Base-by-base conservation (phyloP, 2,797 vertebrate species). In the Stomatorhinus walkeri region DNA sequence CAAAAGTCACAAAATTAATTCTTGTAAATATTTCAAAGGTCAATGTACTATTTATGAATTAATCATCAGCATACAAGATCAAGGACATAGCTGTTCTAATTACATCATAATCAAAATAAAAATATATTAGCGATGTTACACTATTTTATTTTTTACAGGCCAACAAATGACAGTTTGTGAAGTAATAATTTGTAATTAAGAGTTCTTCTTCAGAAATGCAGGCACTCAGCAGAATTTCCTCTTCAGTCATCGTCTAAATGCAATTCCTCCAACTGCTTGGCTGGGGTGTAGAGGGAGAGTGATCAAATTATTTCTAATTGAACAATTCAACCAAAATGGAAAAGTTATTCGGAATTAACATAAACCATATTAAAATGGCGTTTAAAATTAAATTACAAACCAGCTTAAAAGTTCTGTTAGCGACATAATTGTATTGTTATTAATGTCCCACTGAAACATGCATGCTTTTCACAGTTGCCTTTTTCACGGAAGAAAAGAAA, bases 11-110 rank as follows among this genome's bases (percentile, higher is more conserved):
- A 83, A 88, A 91, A 91, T 89, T 87, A 88, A 89, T 91, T 89
- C 52, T 86, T 72, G 56, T 56, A 90, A 91, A 91, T 90, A 90
- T 90, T 89, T 89, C 79, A 87, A 91, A 85, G 61, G 87, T 87
- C 88, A 88, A 87, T 64, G 88, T 91, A 68, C 16, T 54, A 19
- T 48, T 64, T 83, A 87, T 90, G 85, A 87, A 92, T 91, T 91
- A 84, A 88, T 89, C 84, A 91, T 90, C 52, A 87, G 89, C 87
- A 86, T 4, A 81, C 54, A 49, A 90, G 90, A 91, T 91, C 89
- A 91, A 89, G 64, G 89, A 87, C 87, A 87, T 43, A 24, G 85
- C 49, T 87, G 87, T 88, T 87, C 79, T 90, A 90, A 91, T 91
- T 90, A 90, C 91, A 90, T 85, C 14, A 51, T 28, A 89, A 91